Evolutionary conservation across 2,113 vertebrate species (phyloP).

Genomic region (Microcebus lehilahytsara): DNA sequence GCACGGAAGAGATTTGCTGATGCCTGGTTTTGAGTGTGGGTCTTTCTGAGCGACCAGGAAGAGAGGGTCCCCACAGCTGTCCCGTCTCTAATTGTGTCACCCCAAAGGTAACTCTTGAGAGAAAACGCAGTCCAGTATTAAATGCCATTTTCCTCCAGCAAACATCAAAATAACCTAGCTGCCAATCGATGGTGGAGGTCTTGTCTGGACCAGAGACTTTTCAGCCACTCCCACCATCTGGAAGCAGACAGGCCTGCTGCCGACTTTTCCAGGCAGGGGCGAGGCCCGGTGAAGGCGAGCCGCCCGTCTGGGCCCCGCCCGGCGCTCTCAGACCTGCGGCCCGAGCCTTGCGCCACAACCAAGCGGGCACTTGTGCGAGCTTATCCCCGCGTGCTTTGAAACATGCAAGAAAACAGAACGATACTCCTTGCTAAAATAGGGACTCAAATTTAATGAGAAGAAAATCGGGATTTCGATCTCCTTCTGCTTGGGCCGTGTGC

Average conservation of each 20-base stretch:
- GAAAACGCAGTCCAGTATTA: not conserved
- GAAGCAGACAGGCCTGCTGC: rapidly evolving
- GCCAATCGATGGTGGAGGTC: rapidly evolving
- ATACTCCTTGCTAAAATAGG: not conserved
- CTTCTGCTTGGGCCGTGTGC: not conserved
- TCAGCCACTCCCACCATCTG: rapidly evolving
- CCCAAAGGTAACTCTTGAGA: not conserved
- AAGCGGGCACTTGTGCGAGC: rapidly evolving
- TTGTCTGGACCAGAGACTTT: rapidly evolving
- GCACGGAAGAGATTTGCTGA: rapidly evolving
- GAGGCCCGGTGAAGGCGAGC: not conserved
- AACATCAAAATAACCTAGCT: rapidly evolving
- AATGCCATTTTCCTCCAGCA: not conserved
- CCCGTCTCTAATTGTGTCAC: too few species aligned
- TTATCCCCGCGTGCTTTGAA: not conserved
- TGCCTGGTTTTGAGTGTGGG: too few species aligned
- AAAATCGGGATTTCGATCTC: not conserved
- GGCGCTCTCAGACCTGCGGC: rapidly evolving
- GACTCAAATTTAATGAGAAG: not conserved
- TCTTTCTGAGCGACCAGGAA: rapidly evolving
- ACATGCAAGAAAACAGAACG: not conserved
- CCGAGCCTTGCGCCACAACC: rapidly evolving
- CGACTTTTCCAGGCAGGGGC: rapidly evolving
- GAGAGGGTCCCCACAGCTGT: rapidly evolving
- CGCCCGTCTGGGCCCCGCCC: rapidly evolving